Evolutionary conservation across 2,113 vertebrate genomes (phyloP).

Genomic region (Ivindomyrus marchei): DNA sequence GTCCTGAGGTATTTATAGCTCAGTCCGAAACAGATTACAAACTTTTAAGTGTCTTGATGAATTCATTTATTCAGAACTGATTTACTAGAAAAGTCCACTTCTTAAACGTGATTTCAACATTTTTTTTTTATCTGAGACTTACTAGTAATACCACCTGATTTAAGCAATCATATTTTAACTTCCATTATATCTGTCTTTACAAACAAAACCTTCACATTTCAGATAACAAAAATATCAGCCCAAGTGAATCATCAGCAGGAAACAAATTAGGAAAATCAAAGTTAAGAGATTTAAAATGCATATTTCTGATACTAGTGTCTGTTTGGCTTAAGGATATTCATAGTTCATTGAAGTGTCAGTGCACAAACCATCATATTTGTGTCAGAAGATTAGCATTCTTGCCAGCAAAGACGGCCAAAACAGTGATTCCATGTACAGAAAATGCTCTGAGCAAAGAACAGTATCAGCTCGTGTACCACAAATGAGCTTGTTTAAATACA

Average conservation of each 20-base stretch:
- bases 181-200: not conserved
- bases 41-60: not conserved
- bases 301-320: not conserved
- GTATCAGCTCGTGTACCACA: not conserved
- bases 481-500: not conserved
- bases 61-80: not conserved
- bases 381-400: not conserved
- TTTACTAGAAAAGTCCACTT: not conserved
- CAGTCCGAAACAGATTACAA: slow-evolving; percentile 43
- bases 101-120: not conserved
- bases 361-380: not conserved
- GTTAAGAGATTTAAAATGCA: not conserved
- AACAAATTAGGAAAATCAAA: not conserved
- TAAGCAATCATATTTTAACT: not conserved
- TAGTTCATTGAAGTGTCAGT: not conserved
- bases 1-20: slow-evolving; percentile 32
- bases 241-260: not conserved
- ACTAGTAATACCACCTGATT: not conserved
- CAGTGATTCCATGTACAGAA: not conserved
- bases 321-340: not conserved
- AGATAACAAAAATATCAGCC: not conserved
- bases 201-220: not conserved
- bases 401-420: not conserved
- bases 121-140: not conserved
- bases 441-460: not conserved